phyloP scores from a whole-genome alignment of 2,113 vertebrate genomes.

The Paramormyrops kingsleyae region DNA sequence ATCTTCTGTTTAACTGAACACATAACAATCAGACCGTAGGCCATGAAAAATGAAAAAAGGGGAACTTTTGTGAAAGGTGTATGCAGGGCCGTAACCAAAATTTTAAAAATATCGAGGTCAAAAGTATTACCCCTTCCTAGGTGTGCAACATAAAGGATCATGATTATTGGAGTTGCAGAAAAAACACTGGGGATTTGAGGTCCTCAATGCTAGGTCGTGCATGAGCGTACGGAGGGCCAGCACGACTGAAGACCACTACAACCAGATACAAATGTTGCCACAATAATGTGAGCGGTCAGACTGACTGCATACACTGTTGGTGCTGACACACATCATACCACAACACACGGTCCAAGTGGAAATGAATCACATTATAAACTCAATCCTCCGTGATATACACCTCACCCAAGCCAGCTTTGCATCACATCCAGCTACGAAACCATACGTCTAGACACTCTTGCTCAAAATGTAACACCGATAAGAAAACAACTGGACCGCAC shows the following conservation, averaged over 20 bases:
- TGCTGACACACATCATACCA: not conserved
- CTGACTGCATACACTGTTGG: not conserved
- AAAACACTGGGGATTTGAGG: not conserved
- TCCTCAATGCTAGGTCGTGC: not conserved
- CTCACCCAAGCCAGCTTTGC: not conserved
- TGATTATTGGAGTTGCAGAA: not conserved
- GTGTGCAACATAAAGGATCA: not conserved
- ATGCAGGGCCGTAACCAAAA: not conserved
- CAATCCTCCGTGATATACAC: not conserved
- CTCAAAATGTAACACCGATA: not conserved
- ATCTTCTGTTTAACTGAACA: not conserved
- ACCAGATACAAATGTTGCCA: not conserved
- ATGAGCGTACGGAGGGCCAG: not conserved
- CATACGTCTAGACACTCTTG: not conserved
- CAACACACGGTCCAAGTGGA: not conserved
- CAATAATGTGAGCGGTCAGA: not conserved
- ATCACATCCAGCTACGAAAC: not conserved
- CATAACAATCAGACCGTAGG: not conserved
- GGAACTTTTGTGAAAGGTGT: not conserved
- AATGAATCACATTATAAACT: not conserved
- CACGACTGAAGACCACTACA: not conserved
- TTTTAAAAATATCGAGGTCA: not conserved
- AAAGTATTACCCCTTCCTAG: not conserved
- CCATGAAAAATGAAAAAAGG: not conserved
- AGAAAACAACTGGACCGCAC: not conserved